These are phyloP conservation scores for Leptura quadrifasciata DNA, from an alignment of 2,888 invertebrate genomes.

Conservation along the genomic window DNA sequence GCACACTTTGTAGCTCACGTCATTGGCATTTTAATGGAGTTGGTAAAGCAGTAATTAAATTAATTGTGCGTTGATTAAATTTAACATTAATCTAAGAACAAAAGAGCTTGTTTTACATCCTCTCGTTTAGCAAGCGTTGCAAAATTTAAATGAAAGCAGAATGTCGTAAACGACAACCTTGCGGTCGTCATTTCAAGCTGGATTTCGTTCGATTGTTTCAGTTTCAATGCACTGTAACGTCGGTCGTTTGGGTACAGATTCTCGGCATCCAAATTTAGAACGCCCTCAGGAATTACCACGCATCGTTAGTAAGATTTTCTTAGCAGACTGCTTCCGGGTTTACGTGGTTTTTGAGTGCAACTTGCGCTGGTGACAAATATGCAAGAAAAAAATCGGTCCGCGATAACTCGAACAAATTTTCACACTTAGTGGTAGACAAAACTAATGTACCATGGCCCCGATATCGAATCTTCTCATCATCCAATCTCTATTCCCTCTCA, in stretches of 20 bases:
- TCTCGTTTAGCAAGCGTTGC: conserved; percentile 35
- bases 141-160: conserved; percentile 47
- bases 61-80: neutral
- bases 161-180: conserved; percentile 47
- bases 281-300: neutral
- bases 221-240: neutral
- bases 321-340: neutral
- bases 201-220: neutral
- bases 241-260: neutral
- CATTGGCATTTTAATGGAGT: neutral
- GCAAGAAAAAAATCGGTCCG: too few species aligned
- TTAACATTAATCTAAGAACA: neutral
- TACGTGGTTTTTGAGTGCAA: neutral
- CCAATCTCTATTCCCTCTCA: too few species aligned
- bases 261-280: neutral
- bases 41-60: neutral
- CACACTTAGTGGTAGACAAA: too few species aligned
- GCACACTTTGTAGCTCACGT: too few species aligned
- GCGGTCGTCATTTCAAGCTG: conserved; percentile 28
- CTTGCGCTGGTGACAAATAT: too few species aligned
- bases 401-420: too few species aligned
- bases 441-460: too few species aligned
- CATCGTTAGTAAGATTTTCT: neutral
- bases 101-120: conserved; percentile 2
- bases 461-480: too few species aligned